Base-by-base conservation (phyloP, 2,797 vertebrate species). In the Hylomyscus alleni region DNA sequence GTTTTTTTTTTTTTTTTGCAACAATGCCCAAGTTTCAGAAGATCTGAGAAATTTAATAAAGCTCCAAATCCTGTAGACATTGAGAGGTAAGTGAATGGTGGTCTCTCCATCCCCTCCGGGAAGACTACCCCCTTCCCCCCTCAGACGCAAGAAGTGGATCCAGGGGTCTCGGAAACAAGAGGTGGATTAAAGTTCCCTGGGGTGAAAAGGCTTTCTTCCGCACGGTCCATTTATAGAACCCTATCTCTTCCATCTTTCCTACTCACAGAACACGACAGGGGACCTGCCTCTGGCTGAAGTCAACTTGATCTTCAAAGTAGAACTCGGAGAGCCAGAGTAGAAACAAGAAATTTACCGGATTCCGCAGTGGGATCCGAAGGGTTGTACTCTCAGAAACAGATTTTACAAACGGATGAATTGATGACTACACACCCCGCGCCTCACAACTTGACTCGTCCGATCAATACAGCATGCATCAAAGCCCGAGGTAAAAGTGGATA, bases 391-490 rank as follows among this genome's bases (percentile, higher is more conserved):
- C 91, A 20, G 76, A 95, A 97, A 95, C 52, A 54, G 89, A 91
- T 78, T 89, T 96, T 91, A 94, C 89, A 94, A 72, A 76, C 96
- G 84, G 88, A 84, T 19, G 29, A 95, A 87, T 20, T 14, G 87
- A 85, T 44, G 88, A 56, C 19, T 47, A 69, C 44, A 29, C 84
- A 94, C 73, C 87, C 89, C 62, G 85, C 82, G 80, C 91, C 81
- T 91, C 91, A 80, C 90, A 56, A 95, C 80, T 95, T 85, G 82
- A 93, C 80, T 92, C 89, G 73, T 92, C 90, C 90, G 76, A 96
- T 97, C 96, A 81, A 97, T 97, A 95, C 62, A 72, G 15, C 62
- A 52, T 54, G 56, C 93, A 94, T 90, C 92, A 92, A 90, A 94
- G 93, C 88, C 52, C 50, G 34, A 93, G 95, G 77, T 92, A 96